Percentiles rank a stretch among this genome's conserved stretches.
These are phyloP conservation scores for Lottia gigantea DNA, from an alignment of 2,888 invertebrate genomes.

Conservation along the genomic window DNA sequence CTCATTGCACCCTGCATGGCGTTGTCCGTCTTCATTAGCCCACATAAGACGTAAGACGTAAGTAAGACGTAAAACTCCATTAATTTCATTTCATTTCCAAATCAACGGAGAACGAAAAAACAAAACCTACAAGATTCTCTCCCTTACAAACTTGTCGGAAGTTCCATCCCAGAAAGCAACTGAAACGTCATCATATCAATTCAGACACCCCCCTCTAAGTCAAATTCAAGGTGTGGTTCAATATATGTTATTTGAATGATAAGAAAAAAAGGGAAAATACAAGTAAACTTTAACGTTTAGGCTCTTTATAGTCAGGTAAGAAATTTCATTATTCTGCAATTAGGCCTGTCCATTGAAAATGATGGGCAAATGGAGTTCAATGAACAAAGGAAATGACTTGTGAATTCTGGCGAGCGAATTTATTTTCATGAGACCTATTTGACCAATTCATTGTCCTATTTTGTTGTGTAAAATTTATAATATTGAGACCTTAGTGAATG, in stretches of 20 bases:
- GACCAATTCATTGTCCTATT: constrained; percentile 43
- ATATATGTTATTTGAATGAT: constrained; percentile 37
- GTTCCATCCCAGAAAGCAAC: neutral
- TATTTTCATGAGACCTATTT: constrained; percentile 34
- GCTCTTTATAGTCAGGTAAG: constrained; percentile 9
- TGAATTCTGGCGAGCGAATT: neutral
- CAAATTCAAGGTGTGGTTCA: constrained; percentile 59
- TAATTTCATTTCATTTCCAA: no score
- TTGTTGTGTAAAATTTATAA: neutral
- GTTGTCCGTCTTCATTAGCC: no score
- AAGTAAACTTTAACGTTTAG: neutral
- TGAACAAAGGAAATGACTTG: neutral
- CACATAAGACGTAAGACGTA: no score
- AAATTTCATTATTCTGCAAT: no score
- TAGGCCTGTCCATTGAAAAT: no score
- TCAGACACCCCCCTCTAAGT: constrained; percentile 45
- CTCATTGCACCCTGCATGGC: no score
- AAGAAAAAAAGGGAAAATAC: constrained; percentile 12
- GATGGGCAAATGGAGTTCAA: no score
- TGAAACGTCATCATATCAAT: constrained; percentile 2
- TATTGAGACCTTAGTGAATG: no score
- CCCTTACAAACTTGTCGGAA: no score
- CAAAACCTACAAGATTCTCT: no score
- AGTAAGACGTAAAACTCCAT: no score
- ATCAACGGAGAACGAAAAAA: no score